Evolutionary conservation across 2,113 vertebrate genomes (phyloP).

Genomic region (Manacus vitellinus): DNA sequence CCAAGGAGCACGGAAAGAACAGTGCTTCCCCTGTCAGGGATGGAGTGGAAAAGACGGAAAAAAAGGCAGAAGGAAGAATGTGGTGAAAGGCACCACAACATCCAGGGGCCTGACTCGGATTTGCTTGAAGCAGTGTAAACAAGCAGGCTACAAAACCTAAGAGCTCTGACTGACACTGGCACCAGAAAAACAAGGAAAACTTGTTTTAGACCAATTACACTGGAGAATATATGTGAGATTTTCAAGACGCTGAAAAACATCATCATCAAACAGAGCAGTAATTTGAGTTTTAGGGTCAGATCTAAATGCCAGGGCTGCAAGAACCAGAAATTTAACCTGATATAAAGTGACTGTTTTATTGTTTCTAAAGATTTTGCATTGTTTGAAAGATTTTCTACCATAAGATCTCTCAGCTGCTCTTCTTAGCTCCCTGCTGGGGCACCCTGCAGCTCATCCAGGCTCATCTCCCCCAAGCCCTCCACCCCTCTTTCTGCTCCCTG

Average conservation of each 20-base stretch:
- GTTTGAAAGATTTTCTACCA: not conserved
- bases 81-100: not conserved
- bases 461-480: not conserved
- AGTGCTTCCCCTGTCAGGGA: slow-evolving; percentile 29
- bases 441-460: not conserved
- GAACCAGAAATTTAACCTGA: not conserved
- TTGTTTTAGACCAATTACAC: not conserved
- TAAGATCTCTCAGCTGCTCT: not conserved
- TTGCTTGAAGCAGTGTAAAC: not conserved
- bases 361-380: not conserved
- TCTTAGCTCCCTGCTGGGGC: not conserved
- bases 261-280: not conserved
- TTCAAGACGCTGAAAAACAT: not conserved
- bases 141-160: not conserved
- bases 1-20: not conserved
- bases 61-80: slow-evolving; percentile 5
- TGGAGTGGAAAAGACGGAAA: not conserved
- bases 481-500: not conserved
- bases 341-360: not conserved
- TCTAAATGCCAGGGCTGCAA: not conserved
- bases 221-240: not conserved
- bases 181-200: not conserved
- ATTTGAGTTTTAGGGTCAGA: not conserved
- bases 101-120: not conserved
- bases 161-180: not conserved